Evolutionary conservation across 2,113 vertebrate genomes (phyloP).

Genomic region (Rallus limicola): DNA sequence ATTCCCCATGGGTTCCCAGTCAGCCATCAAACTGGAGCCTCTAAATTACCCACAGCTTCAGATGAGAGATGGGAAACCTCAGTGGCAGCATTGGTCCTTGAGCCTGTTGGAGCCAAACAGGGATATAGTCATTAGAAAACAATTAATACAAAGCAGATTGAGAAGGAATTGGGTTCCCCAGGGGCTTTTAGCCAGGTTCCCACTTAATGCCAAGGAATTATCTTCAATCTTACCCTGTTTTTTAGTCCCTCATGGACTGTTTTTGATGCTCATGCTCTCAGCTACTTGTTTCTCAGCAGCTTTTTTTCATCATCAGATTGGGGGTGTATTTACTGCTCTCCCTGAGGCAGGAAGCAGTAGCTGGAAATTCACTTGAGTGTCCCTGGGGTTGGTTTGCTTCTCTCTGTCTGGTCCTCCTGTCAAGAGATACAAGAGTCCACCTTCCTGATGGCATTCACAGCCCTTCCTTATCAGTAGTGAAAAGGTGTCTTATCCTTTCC

Average conservation of each 20-base stretch:
- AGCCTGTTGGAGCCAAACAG: conserved; percentile 2
- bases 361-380: neutral
- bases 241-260: neutral
- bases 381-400: neutral
- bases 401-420: neutral
- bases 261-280: conserved; percentile 31
- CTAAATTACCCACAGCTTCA: neutral
- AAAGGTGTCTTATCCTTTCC: neutral
- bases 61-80: neutral
- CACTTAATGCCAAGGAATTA: conserved; percentile 33
- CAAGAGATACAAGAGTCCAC: neutral
- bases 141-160: conserved; percentile 56
- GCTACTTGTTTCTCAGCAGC: neutral
- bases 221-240: conserved; percentile 3
- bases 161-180: conserved; percentile 12
- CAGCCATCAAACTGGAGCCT: neutral
- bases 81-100: neutral
- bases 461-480: neutral
- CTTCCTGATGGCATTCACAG: neutral
- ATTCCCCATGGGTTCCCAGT: neutral
- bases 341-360: neutral
- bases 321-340: neutral
- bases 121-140: conserved; percentile 43
- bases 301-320: conserved; percentile 2
- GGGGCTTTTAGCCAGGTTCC: conserved; percentile 36